Evolutionary conservation across 2,113 vertebrate species (phyloP), one percentile per base, ranked within the genome.

Genomic region (Pachyramphus minor): DNA sequence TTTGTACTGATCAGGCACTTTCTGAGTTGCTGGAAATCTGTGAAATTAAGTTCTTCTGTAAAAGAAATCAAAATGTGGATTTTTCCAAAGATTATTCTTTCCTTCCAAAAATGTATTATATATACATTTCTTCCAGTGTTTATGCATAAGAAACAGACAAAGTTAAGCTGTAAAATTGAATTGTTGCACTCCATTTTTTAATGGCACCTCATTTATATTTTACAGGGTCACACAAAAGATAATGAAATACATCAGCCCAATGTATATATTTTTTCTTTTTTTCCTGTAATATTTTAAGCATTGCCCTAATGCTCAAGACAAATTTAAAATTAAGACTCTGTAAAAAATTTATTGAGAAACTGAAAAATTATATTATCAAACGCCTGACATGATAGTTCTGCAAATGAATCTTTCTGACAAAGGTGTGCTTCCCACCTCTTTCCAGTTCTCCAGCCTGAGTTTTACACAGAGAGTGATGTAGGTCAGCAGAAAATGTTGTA

Each of bases 1-100:
- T 96, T 97, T 97, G 58, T 92, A 96, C 75, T 78, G 84, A 92
- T 92, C 77, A 97, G 96, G 60, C 68, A 55, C 41, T 94, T 90
- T 67, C 77, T 93, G 76, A 94, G 56, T 85, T 89, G 41, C 81
- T 93, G 55, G 45, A 91, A 96, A 89, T 90, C 62, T 91, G 78
- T 96, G 77, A 97, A 97, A 96, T 95, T 90, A 90, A 92, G 42
- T 86, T 94, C 64, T 93, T 96, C 37, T 53, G 45, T 73, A 89
- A 84, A 62, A 47, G 45, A 90, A 84, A 91, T 78, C 35, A 90
- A 33, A 72, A 93, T 87, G 41, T 52, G 33, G 25, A 56, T 90
- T 41, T 37, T 97, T 59, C 17, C 17, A 33, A 78, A 85, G 42
- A 22, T 82, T 53, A 44, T 47, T 68, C n/a, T 93, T 87, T 44